These are phyloP conservation scores for Lasioglossum pauxillum DNA, from an alignment of 2,888 invertebrate genomes.

Conservation along the genomic window DNA sequence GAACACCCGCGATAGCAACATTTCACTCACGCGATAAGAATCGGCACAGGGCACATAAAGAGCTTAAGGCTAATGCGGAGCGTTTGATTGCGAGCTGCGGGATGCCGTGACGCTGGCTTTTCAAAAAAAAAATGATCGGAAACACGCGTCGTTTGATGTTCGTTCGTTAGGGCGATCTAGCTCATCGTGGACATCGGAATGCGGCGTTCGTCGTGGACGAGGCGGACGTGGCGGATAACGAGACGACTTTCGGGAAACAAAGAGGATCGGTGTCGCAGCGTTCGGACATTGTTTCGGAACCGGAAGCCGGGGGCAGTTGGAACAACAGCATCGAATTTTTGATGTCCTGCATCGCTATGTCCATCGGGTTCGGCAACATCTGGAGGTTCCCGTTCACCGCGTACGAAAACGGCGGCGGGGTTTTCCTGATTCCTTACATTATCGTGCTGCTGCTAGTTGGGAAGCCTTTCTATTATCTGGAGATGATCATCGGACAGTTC, in stretches of 20 bases:
- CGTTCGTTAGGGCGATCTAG: constrained; percentile 12
- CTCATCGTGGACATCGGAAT: neutral
- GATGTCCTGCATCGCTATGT: constrained; percentile 88
- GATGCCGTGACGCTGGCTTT: neutral
- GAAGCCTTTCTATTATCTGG: constrained; percentile 93
- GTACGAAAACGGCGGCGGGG: constrained; percentile 89
- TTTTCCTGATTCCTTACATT: constrained; percentile 89
- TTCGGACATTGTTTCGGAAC: neutral
- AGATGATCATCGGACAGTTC: constrained; percentile 94
- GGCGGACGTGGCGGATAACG: neutral
- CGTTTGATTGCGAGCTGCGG: constrained; percentile 9
- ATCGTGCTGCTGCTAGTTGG: constrained; percentile 89
- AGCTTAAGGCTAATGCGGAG: constrained; percentile 31
- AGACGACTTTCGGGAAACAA: neutral
- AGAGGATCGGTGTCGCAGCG: neutral
- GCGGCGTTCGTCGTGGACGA: constrained; percentile 10
- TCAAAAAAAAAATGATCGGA: neutral
- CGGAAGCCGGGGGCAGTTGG: constrained; percentile 83
- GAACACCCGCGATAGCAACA: constrained; percentile 26
- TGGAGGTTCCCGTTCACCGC: constrained; percentile 90
- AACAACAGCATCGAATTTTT: constrained; percentile 88
- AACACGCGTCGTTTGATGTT: neutral
- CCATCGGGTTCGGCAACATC: constrained; percentile 89
- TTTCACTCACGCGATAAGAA: constrained; percentile 42
- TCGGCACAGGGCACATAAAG: neutral